These are phyloP conservation scores for Trochalopteron elliotii DNA, from an alignment of 2,113 vertebrate genomes.

Conservation along the genomic window DNA sequence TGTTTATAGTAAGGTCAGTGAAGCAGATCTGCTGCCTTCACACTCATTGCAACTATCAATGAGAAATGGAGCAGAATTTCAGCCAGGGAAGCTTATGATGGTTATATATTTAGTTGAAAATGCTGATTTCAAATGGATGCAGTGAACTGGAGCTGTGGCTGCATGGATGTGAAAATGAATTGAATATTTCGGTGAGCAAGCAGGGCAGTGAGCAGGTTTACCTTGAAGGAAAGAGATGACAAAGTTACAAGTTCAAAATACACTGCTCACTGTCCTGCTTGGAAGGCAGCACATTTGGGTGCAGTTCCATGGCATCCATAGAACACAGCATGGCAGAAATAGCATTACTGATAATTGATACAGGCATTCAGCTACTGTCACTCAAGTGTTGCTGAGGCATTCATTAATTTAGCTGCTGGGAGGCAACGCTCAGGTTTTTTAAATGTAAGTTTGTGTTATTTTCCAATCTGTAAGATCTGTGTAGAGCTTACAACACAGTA, in stretches of 20 bases:
- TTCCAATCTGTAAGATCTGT: not conserved
- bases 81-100: not conserved
- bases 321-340: not conserved
- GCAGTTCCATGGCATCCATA: not conserved
- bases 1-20: not conserved
- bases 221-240: not conserved
- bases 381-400: not conserved
- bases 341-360: not conserved
- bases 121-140: not conserved
- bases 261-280: not conserved
- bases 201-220: not conserved
- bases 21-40: not conserved
- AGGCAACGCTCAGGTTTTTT: not conserved
- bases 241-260: not conserved
- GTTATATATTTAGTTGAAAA: not conserved
- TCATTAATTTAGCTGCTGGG: not conserved
- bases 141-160: not conserved
- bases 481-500: not conserved
- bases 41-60: not conserved
- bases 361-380: not conserved
- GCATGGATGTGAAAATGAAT: not conserved
- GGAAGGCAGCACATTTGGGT: not conserved
- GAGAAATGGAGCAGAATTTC: not conserved
- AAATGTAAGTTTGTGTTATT: not conserved
- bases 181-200: not conserved